phyloP scores from a whole-genome alignment of 2,113 vertebrate genomes.

The Pseudopipra pipra region DNA sequence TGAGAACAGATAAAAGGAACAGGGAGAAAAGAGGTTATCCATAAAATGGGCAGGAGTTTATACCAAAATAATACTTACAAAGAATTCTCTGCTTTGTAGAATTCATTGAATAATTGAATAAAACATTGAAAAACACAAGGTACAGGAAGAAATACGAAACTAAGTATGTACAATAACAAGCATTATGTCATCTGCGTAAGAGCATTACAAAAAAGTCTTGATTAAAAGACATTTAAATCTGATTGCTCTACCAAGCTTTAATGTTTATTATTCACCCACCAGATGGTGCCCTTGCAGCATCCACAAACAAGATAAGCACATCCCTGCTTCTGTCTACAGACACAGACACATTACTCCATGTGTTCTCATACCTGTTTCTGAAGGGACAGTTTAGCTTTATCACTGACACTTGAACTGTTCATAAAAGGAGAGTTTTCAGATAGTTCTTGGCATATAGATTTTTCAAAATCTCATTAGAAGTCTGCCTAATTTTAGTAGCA shows the following conservation, averaged over 20 bases:
- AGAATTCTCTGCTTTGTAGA: not conserved
- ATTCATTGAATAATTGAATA: not conserved
- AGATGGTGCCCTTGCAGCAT: conserved; percentile 57
- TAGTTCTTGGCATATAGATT: not conserved
- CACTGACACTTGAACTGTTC: not conserved
- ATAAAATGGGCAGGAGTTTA: not conserved
- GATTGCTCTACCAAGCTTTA: not conserved
- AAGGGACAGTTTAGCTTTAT: not conserved
- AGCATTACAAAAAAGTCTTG: not conserved
- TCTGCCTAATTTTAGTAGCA: not conserved
- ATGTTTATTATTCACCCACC: not conserved
- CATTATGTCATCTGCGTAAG: not conserved
- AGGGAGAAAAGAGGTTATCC: accelerated
- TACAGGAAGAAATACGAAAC: not conserved
- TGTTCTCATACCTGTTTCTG: not conserved
- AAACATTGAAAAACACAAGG: not conserved
- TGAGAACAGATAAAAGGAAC: not conserved
- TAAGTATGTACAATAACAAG: not conserved
- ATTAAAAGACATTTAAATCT: not conserved
- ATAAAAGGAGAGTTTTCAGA: not conserved
- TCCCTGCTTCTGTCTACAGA: not conserved
- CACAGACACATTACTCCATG: accelerated
- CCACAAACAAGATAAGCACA: accelerated
- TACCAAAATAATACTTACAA: not conserved
- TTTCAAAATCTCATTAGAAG: conserved; percentile 67